Base-by-base conservation (phyloP, 2,113 vertebrate species). In the Myrmecobius fasciatus region DNA sequence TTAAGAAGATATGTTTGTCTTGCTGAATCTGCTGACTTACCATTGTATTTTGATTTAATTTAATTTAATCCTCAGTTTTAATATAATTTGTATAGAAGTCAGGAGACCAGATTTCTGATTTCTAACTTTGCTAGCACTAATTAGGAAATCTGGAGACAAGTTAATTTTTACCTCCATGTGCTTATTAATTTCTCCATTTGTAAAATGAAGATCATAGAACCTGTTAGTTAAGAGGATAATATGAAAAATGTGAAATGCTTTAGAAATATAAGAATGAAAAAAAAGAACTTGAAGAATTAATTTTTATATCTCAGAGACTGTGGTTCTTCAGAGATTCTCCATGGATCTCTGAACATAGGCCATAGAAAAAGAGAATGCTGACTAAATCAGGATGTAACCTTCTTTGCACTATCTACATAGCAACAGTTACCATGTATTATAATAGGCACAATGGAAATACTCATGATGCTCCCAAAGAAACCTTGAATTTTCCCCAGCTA, bases 191-290 rank as follows among this genome's bases (percentile, higher is more conserved):
- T 75, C 36, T n/a, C 17, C 5, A 43, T 43, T n/a, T 22, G 12
- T 43, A 75, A 75, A 75, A 75, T 43, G 36, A 75, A 75, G 67
- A 75, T n/a, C 67, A 17, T 75, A n/a, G 36, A 17, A n/a, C 20
- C 17, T 22, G 17, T 22, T 43, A 75, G 36, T 75, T 75, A 75
- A n/a, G 17, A 75, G 17, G 67, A n/a, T 5, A n/a, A 75, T 36
- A 36, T 36, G 60, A 91, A 95, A 94, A 93, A 49, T 53, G 0
- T 43, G 93, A 92, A 93, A n/a, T 92, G 92, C 14, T 91, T 91
- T 94, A 49, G 93, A 90, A 96, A 94, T 89, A 36, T 89, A 60
- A 36, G 91, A 92, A 91, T 52, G 31, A 56, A 89, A 75, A 67
- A 67, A n/a, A 28, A 28, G 12, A 75, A 17, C 67, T 22, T 43